Evolutionary conservation across 2,113 vertebrate species (phyloP).

Genomic region (Halichoeres trimaculatus): DNA sequence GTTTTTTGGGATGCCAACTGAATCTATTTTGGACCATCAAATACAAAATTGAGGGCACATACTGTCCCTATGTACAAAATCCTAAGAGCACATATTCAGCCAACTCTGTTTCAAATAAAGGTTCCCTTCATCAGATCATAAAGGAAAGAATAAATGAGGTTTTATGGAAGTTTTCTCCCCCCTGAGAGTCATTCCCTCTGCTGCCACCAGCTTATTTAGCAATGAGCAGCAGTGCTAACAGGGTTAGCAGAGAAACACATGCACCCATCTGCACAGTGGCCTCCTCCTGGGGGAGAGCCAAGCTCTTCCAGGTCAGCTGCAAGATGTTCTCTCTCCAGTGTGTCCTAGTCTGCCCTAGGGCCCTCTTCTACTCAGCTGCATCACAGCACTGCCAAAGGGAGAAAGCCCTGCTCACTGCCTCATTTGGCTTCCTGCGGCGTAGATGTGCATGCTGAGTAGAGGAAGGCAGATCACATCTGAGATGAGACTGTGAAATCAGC

Average conservation of each 20-base stretch:
- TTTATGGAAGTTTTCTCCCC: too few relatives aligned
- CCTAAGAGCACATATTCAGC: too few relatives aligned
- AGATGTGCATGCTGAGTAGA: slow-evolving; percentile 12
- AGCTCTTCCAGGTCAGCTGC: slow-evolving; percentile 56
- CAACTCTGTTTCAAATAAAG: background rate
- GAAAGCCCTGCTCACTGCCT: slow-evolving; percentile 19
- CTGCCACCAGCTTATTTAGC: slow-evolving; percentile 27
- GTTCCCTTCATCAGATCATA: background rate
- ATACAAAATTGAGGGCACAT: too few relatives aligned
- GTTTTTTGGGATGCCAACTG: too few relatives aligned
- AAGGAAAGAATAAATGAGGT: background rate
- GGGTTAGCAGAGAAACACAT: slow-evolving; percentile 13
- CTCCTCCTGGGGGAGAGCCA: slow-evolving; percentile 50
- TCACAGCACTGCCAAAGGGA: slow-evolving; percentile 17
- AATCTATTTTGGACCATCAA: too few relatives aligned
- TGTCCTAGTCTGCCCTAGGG: slow-evolving; percentile 27
- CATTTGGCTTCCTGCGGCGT: slow-evolving; percentile 33
- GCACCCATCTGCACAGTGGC: slow-evolving; percentile 13
- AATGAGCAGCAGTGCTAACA: slow-evolving; percentile 7
- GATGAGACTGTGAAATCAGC: slow-evolving; percentile 12
- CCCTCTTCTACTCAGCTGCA: slow-evolving; percentile 16
- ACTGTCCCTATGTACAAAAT: too few relatives aligned
- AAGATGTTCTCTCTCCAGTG: slow-evolving; percentile 28
- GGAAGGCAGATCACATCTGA: slow-evolving; percentile 3
- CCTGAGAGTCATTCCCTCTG: background rate